phyloP scores from a whole-genome alignment of 2,888 invertebrate species.

The Sinopyrophorus schimmeli region DNA sequence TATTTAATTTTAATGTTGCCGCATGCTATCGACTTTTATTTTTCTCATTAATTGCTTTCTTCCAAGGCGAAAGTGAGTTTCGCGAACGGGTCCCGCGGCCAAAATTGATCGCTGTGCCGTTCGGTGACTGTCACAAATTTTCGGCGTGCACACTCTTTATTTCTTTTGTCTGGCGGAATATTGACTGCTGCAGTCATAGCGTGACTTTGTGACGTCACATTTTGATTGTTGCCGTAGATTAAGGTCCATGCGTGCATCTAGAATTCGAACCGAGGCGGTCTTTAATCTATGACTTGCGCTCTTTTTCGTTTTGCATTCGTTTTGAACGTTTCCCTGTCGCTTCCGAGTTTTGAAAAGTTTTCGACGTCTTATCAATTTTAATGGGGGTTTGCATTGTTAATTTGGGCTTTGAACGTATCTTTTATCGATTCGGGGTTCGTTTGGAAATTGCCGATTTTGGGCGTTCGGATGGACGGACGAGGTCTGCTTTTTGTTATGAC shows the following conservation, averaged over 20 bases:
- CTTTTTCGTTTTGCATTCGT: conserved; percentile 10
- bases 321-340: too few species aligned
- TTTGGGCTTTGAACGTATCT: too few species aligned
- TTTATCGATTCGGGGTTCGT: too few species aligned
- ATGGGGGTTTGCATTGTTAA: conserved; percentile 3
- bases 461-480: too few species aligned
- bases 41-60: not conserved
- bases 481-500: too few species aligned
- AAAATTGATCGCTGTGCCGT: conserved; percentile 4
- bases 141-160: conserved; percentile 14
- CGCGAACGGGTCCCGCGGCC: not conserved
- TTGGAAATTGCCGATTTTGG: too few species aligned
- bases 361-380: conserved; percentile 9
- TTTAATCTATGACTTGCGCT: conserved; percentile 47
- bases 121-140: conserved; percentile 17
- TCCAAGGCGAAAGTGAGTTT: not conserved
- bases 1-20: conserved; percentile 12
- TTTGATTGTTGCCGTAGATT: conserved; percentile 50
- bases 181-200: conserved; percentile 46
- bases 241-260: conserved; percentile 46
- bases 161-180: conserved; percentile 23
- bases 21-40: conserved; percentile 8
- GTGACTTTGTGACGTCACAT: conserved; percentile 50
- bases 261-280: conserved; percentile 45
- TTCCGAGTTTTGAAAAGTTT: conserved; percentile 22